These are phyloP conservation scores for Peromyscus nudipes DNA, from an alignment of 2,797 vertebrate genomes.

Conservation along the genomic window DNA sequence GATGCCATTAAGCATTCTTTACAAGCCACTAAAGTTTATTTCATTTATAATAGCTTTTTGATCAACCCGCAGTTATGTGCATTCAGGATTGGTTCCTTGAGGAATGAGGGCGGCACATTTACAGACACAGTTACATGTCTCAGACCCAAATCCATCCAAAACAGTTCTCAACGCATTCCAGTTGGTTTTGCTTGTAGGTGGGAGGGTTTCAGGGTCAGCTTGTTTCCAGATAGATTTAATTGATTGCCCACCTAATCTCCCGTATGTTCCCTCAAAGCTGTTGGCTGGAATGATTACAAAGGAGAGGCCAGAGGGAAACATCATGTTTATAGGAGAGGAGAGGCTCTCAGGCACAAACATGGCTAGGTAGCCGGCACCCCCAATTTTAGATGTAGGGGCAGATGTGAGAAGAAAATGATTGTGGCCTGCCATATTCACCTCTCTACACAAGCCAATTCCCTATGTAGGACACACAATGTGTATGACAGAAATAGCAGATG, in stretches of 20 bases:
- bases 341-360: background rate
- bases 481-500: background rate
- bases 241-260: background rate
- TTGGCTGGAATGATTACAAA: background rate
- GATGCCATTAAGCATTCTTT: constrained; percentile 67
- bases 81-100: background rate
- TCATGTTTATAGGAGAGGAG: background rate
- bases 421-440: constrained; percentile 35
- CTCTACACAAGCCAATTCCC: constrained; percentile 29
- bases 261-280: background rate
- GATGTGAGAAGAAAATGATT: constrained; percentile 52
- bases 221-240: background rate
- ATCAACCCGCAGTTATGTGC: constrained; percentile 23
- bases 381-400: constrained; percentile 31
- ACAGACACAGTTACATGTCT: constrained; percentile 5
- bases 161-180: background rate
- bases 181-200: background rate
- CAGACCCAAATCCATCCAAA: background rate
- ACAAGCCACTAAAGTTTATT: constrained; percentile 53
- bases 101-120: background rate
- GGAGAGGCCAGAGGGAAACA: background rate
- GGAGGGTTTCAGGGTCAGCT: background rate
- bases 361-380: background rate
- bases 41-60: constrained; percentile 1
- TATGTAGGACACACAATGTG: background rate